These are phyloP conservation scores for Cichladusa arquata DNA, from an alignment of 2,113 vertebrate genomes.

Conservation along the genomic window DNA sequence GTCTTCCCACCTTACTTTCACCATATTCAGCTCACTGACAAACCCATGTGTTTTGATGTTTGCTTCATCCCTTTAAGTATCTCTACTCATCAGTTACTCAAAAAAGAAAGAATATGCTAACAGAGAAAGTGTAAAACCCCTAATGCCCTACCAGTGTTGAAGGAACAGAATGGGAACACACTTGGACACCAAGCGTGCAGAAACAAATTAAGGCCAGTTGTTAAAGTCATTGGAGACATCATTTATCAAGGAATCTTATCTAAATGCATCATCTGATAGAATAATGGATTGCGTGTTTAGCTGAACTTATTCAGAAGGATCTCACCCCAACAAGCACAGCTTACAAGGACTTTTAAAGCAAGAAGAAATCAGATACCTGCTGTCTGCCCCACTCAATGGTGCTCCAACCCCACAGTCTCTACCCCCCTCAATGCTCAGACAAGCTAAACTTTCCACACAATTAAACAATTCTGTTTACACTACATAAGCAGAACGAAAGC, in stretches of 20 bases:
- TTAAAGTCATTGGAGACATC: background rate
- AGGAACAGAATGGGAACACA: background rate
- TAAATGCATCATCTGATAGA: background rate
- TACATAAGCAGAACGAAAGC: background rate
- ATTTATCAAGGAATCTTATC: background rate
- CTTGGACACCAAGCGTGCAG: accelerated
- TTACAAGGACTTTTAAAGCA: background rate
- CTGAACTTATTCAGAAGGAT: background rate
- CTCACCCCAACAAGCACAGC: background rate
- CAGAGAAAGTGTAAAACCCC: accelerated
- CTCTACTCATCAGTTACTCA: background rate
- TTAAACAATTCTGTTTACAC: background rate
- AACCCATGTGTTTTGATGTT: background rate
- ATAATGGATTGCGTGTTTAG: background rate
- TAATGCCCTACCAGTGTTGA: background rate
- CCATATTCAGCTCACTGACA: background rate
- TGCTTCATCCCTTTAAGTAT: background rate
- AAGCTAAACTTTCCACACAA: background rate
- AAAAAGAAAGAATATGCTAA: background rate
- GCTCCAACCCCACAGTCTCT: background rate
- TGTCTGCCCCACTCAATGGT: background rate
- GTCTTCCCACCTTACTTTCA: background rate
- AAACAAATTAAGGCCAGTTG: background rate
- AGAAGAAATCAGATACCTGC: background rate
- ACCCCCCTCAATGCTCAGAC: background rate